Base-by-base conservation (phyloP, 2,113 vertebrate species). In the Prunella fulvescens region DNA sequence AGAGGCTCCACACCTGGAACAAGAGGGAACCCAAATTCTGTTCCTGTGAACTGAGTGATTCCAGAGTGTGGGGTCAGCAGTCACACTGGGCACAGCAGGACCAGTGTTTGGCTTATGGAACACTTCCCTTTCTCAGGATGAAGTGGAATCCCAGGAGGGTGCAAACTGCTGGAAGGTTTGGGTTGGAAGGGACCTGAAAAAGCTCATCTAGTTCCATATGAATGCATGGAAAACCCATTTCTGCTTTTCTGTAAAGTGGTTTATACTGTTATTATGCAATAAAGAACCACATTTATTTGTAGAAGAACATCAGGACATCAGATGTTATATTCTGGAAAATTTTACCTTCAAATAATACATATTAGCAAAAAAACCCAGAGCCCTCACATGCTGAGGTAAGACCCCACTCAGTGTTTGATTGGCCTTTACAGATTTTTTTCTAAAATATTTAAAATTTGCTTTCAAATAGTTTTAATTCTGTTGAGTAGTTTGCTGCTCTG, bases 101-200 rank as follows among this genome's bases (percentile, higher is more conserved):
- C 24, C 12, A 6, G 10, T 0, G 2, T 7, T 39, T 19, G 24
- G 39, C 45, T n/a, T 39, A 8, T 2, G 16, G 7, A 53, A 42
- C 53, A 20, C 37, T n/a, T 77, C 19, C 5, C 2, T 14, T 28
- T 22, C 45, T 69, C 9, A 42, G 26, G 33, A 3, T 54, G 29
- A 57, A 81, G 11, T 3, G 62, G 40, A 25, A 35, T 16, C 40
- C 37, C 23, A 14, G 48, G 7, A 54, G 29, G 19, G 7, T 0
- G 6, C 7, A 24, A 48, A 45, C 5, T 45, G 65, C 54, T 45
- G 70, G 19, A n/a, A 31, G 37, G 35, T 3, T 12, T 14, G 28
- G 23, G n/a, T 2, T 45, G 47, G 47, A 61, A 62, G 20, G 29
- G 20, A 79, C 9, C 14, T 56, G 35, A 37, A 80, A 45, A 67